Percentiles rank a stretch among this genome's conserved stretches.
phyloP scores from a whole-genome alignment of 2,113 vertebrate genomes.

The Noctilio leporinus region DNA sequence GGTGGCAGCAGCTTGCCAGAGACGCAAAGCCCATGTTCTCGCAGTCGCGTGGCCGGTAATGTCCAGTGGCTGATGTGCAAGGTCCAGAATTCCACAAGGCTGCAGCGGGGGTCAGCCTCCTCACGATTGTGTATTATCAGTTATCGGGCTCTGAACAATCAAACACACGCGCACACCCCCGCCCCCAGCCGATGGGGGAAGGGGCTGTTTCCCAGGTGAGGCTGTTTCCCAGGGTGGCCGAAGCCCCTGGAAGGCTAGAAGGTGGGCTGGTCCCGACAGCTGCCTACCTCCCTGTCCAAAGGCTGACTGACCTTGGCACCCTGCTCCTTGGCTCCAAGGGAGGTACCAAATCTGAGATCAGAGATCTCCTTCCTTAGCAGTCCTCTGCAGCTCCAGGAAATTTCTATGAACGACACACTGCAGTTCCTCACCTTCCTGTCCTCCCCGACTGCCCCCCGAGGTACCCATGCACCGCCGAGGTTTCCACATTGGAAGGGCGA shows the following conservation, averaged over 20 bases:
- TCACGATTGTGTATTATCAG: not conserved
- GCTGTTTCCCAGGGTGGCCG: too few species aligned
- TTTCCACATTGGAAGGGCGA: conserved; percentile 39
- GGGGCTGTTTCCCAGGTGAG: not conserved
- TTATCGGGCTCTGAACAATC: not conserved
- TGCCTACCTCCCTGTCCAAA: conserved; percentile 40
- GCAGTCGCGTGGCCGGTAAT: not conserved
- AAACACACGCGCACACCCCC: not conserved
- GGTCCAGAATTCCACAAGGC: conserved; percentile 25
- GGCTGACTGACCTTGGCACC: conserved; percentile 19
- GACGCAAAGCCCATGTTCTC: not conserved
- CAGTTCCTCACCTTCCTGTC: not conserved
- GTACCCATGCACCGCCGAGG: not conserved
- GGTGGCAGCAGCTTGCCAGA: not conserved
- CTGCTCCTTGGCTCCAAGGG: not conserved
- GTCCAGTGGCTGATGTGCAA: conserved; percentile 22
- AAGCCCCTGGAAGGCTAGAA: not conserved
- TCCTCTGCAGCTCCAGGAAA: not conserved
- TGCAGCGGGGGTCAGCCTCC: not conserved
- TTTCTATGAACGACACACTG: not conserved
- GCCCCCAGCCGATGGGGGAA: not conserved
- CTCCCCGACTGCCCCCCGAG: not conserved
- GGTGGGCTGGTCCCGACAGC: not conserved
- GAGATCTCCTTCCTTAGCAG: not conserved
- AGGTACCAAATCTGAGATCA: conserved; percentile 16